Percentiles rank a stretch among this genome's conserved stretches.
Conservation (phyloP, 2,113 vertebrate species). For the Perccottus glenii region DNA sequence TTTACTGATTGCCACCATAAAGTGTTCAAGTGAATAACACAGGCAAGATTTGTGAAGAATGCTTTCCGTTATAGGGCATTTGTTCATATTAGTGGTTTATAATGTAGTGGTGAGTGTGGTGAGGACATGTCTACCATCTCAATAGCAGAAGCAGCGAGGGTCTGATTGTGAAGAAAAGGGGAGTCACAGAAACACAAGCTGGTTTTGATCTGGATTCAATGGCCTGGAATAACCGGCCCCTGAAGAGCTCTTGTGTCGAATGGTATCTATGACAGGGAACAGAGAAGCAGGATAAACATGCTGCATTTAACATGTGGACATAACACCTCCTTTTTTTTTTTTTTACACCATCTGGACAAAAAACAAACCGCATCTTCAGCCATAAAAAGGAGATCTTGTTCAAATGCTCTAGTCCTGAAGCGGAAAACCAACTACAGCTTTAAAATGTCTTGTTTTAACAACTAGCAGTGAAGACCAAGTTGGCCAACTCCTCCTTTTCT, state of each 20-base stretch:
- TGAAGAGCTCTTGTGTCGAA: slow-evolving; percentile 76
- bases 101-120: slow-evolving; percentile 8
- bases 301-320: slow-evolving; percentile 71
- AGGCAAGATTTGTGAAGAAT: no score
- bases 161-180: slow-evolving; percentile 29
- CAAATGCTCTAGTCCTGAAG: slow-evolving; percentile 15
- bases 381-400: slow-evolving; percentile 23
- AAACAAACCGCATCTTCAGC: slow-evolving; percentile 34
- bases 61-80: background rate
- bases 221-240: slow-evolving; percentile 75
- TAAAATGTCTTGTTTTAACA: slow-evolving; percentile 34
- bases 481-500: slow-evolving; percentile 41
- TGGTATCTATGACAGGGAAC: slow-evolving; percentile 73
- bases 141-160: slow-evolving; percentile 33
- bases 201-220: slow-evolving; percentile 76
- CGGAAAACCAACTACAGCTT: background rate
- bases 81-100: slow-evolving; percentile 39
- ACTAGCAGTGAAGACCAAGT: slow-evolving; percentile 32
- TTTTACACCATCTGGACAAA: slow-evolving; percentile 63
- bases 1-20: background rate
- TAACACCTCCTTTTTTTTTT: slow-evolving; percentile 39
- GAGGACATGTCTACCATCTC: slow-evolving; percentile 23
- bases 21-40: background rate
- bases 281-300: slow-evolving; percentile 66
- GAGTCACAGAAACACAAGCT: slow-evolving; percentile 45